phyloP scores from a whole-genome alignment of 2,888 invertebrate species.

The Cryptocephalus moraei region DNA sequence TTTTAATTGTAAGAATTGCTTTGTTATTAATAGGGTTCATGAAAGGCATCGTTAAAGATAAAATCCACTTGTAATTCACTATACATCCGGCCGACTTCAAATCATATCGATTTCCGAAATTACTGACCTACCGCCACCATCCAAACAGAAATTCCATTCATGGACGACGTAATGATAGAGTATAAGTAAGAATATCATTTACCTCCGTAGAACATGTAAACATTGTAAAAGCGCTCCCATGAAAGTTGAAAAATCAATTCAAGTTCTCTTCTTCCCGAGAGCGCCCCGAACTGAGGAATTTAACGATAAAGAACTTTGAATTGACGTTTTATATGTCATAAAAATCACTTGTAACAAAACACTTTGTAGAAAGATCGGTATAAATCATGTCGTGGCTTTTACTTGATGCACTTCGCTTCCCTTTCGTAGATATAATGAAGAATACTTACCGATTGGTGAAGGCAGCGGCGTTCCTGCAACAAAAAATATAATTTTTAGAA shows the following conservation, averaged over 20 bases:
- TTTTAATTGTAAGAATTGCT: too few species aligned
- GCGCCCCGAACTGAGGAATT: conserved; percentile 18
- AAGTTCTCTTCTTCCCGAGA: conserved; percentile 10
- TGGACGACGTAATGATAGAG: conserved; percentile 1
- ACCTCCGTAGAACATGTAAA: conserved; percentile 9
- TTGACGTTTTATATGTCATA: conserved; percentile 32
- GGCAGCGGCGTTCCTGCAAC: background rate
- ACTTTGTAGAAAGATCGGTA: conserved; percentile 32
- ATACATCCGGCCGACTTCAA: too few species aligned
- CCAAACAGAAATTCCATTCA: too few species aligned
- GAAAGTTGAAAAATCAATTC: conserved; percentile 12
- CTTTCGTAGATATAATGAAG: too few species aligned
- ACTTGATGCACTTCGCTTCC: too few species aligned
- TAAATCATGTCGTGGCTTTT: conserved; percentile 33
- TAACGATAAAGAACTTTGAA: conserved; percentile 29
- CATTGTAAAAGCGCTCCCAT: conserved; percentile 13
- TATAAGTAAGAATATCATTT: conserved; percentile 4
- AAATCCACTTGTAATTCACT: too few species aligned
- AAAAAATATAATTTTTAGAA: too few species aligned
- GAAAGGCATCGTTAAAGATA: too few species aligned
- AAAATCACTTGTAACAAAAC: conserved; percentile 37
- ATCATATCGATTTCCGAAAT: too few species aligned
- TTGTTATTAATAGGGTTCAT: too few species aligned
- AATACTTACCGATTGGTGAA: too few species aligned
- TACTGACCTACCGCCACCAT: too few species aligned